phyloP scores from a whole-genome alignment of 2,888 invertebrate species.

The Diploptera punctata region DNA sequence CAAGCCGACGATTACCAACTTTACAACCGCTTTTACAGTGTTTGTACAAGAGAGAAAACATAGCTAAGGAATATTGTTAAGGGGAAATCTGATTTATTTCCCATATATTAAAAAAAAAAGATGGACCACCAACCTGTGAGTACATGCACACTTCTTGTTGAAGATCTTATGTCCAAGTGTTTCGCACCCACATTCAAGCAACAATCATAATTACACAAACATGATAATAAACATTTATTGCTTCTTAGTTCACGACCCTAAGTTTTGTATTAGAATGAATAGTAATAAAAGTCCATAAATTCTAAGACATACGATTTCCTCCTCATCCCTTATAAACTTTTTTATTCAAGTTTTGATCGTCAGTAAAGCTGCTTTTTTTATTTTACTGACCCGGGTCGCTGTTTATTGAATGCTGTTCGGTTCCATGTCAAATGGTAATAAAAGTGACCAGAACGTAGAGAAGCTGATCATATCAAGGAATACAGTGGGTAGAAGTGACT shows the following conservation, averaged over 20 bases:
- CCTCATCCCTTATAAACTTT: neutral
- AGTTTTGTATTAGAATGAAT: neutral
- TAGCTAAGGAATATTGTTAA: neutral
- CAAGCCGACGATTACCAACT: neutral
- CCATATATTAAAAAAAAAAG: neutral
- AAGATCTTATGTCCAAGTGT: neutral
- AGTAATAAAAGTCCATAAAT: slow-evolving; percentile 18
- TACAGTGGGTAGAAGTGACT: neutral
- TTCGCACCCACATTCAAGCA: slow-evolving; percentile 1
- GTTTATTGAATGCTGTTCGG: slow-evolving; percentile 5
- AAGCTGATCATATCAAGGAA: neutral
- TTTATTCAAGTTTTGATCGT: neutral
- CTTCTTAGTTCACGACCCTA: neutral
- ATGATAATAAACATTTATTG: slow-evolving; percentile 25
- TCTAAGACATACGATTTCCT: neutral
- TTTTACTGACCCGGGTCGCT: neutral
- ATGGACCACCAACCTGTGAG: neutral
- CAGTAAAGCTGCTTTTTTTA: neutral
- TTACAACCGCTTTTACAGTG: neutral
- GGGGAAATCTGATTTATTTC: neutral
- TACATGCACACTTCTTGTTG: neutral
- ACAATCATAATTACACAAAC: slow-evolving; percentile 5
- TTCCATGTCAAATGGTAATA: slow-evolving; percentile 24
- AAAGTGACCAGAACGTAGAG: neutral
- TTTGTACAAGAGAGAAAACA: neutral